Percentiles rank a stretch among this genome's conserved stretches.
phyloP scores from a whole-genome alignment of 2,113 vertebrate species.

The Gymnogyps californianus region DNA sequence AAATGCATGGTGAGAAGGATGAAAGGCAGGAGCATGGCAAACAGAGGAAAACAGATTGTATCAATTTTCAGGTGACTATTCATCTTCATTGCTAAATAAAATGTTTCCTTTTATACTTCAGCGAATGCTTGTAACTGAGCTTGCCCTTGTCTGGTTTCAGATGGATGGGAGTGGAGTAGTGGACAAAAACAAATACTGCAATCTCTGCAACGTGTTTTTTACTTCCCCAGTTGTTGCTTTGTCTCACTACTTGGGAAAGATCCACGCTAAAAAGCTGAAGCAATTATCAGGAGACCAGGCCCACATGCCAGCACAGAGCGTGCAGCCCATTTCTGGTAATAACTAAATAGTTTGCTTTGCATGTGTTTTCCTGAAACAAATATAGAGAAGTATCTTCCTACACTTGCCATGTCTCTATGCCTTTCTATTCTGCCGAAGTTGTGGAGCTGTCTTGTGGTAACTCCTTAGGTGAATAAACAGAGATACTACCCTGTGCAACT shows the following conservation, averaged over 20 bases:
- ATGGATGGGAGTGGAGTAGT: background rate
- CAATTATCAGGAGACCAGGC: conserved; percentile 36
- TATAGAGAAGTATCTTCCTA: background rate
- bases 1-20: conserved; percentile 63
- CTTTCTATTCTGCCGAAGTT: background rate
- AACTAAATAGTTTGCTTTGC: background rate
- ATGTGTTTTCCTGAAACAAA: background rate
- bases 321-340: conserved; percentile 61
- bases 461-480: background rate
- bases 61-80: conserved; percentile 52
- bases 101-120: background rate
- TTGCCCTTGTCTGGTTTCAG: conserved; percentile 63
- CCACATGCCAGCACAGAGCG: background rate
- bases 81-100: background rate
- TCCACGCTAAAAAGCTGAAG: conserved; percentile 77
- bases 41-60: background rate
- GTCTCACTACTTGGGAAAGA: conserved; percentile 80
- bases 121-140: background rate
- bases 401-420: background rate
- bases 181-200: conserved; percentile 76
- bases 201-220: conserved; percentile 82
- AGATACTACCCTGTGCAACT: background rate
- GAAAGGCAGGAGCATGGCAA: background rate
- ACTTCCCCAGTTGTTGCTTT: conserved; percentile 74
- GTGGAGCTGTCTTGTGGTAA: background rate